Conservation (phyloP, 2,797 vertebrate species). For the Phoeniculus purpureus region DNA sequence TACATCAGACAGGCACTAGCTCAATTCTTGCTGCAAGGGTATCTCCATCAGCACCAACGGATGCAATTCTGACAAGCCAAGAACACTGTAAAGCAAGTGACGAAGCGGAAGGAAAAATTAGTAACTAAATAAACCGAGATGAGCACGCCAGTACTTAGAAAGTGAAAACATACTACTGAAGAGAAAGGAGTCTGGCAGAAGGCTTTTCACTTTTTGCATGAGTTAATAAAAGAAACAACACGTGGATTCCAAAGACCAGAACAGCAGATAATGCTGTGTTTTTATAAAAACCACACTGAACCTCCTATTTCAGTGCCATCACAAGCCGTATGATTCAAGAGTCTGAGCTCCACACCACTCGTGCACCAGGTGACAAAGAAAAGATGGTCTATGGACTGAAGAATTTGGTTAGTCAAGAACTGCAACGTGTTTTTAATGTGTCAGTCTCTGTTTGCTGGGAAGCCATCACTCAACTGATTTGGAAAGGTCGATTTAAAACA, state of each 20-base stretch:
- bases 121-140: conserved; percentile 21
- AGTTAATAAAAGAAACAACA: conserved; percentile 11
- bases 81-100: background rate
- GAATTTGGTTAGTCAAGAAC: background rate
- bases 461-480: background rate
- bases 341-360: background rate
- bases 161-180: background rate
- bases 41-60: background rate
- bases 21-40: background rate
- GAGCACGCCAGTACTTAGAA: background rate
- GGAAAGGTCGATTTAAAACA: conserved; percentile 2
- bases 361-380: background rate
- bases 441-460: background rate
- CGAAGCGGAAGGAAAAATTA: conserved; percentile 23
- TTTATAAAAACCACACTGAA: background rate
- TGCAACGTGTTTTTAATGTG: background rate
- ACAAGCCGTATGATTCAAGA: background rate
- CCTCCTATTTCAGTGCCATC: background rate
- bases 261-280: background rate
- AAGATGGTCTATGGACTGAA: background rate
- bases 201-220: background rate
- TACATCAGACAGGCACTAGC: background rate
- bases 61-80: background rate
- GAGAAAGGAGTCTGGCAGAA: background rate
- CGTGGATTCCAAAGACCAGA: background rate